Base-by-base conservation (phyloP, 2,113 vertebrate species). In the Notothenia rossii region DNA sequence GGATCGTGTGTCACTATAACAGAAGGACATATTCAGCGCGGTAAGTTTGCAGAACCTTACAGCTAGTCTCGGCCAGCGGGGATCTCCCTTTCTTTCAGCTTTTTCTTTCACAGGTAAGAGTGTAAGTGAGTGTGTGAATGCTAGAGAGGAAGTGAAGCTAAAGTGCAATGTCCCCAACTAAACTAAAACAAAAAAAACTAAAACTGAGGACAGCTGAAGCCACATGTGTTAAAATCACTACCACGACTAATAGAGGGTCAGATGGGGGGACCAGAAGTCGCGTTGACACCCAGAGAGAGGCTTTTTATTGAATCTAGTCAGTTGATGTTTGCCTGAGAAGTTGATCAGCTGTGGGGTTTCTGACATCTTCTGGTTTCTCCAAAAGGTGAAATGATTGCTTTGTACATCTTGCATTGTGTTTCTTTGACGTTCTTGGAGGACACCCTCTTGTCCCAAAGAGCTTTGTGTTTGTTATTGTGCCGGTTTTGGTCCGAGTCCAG, bases 1-100 rank as follows among this genome's bases (percentile, higher is more conserved):
- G 56, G 95, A 96, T 98, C 96, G 59, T 83, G 88, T 97, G 95
- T 97, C 97, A 94, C 95, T 98, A 98, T 98, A 98, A 98, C 95
- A 96, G 84, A 93, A 93, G 93, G 94, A 92, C 89, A 82, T 90
- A 94, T 89, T 93, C 93, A 88, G 92, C 56, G 77, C 61, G 90
- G 94, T 88, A 83, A 76, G 88, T 95, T 94, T 61, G 94, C 95
- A 96, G 95, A 94, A 90, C 91, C 94, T 93, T 91, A 93, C 94
- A 92, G 91, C 95, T 93, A 45, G 89, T 95, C 88, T 92, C 80
- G 90, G 93, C 95, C 91, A 72, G 72, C 94, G 93, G 94, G 95
- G 94, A 97, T 92, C 95, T 94, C 80, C 2, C 92, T 93, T 29
- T 96, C 95, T 94, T 95, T 96, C 92, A 48, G 54, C 91, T 93